phyloP scores from a whole-genome alignment of 2,113 vertebrate species.

The Aramus guarauna region DNA sequence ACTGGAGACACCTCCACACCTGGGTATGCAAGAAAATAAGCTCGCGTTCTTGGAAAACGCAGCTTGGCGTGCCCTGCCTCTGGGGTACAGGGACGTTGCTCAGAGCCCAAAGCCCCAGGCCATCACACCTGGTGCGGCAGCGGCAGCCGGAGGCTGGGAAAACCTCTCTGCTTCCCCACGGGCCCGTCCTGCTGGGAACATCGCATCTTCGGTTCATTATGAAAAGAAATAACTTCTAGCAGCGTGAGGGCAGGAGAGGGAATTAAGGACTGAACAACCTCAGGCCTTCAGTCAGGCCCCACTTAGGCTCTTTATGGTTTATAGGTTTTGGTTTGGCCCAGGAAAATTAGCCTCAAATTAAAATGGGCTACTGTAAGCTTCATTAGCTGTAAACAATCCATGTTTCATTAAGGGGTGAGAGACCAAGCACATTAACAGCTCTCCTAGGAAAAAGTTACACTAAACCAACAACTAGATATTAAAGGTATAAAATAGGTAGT shows the following conservation, averaged over 20 bases:
- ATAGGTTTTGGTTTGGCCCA: background rate
- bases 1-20: background rate
- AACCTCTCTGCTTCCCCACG: background rate
- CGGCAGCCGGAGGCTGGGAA: background rate
- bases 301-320: background rate
- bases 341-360: constrained; percentile 42
- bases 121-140: background rate
- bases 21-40: background rate
- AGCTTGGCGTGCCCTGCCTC: background rate
- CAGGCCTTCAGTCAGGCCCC: background rate
- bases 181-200: background rate
- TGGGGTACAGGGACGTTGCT: background rate
- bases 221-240: background rate
- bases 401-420: constrained; percentile 55
- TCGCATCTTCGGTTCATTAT: background rate
- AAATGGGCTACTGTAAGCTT: constrained; percentile 25
- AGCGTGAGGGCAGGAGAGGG: background rate
- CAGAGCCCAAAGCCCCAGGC: background rate
- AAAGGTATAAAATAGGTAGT: constrained; percentile 51
- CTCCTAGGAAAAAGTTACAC: background rate
- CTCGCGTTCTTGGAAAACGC: background rate
- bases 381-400: constrained; percentile 50
- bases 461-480: constrained; percentile 29
- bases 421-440: background rate
- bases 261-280: background rate